These are phyloP conservation scores for Seira ritae DNA, from an alignment of 2,888 invertebrate genomes.

Conservation along the genomic window DNA sequence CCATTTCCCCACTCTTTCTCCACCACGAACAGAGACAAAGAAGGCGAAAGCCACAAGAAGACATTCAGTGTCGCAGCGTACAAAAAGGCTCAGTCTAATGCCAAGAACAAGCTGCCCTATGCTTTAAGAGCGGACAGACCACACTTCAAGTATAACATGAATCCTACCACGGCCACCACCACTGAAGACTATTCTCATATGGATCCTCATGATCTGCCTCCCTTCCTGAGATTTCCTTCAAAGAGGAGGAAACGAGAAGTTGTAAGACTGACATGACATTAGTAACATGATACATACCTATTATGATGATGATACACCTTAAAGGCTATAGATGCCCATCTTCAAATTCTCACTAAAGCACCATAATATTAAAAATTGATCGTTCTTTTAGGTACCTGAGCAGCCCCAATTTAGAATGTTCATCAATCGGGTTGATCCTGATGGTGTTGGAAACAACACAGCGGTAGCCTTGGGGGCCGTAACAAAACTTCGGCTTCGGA, in stretches of 20 bases:
- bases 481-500: slow-evolving; percentile 39
- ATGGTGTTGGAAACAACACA: slow-evolving; percentile 29
- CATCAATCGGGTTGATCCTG: slow-evolving; percentile 39
- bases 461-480: slow-evolving; percentile 26
- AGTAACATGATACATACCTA: too few species aligned
- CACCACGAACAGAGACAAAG: too few species aligned
- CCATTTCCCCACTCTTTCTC: too few species aligned
- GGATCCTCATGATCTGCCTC: too few species aligned
- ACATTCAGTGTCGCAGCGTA: not conserved
- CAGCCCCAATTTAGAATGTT: slow-evolving; percentile 47
- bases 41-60: not conserved
- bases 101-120: slow-evolving; percentile 63
- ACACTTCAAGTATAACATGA: slow-evolving; percentile 57
- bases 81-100: slow-evolving; percentile 23
- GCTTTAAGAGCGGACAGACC: slow-evolving; percentile 61
- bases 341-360: too few species aligned
- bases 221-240: not conserved
- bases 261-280: not conserved
- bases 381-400: slow-evolving; percentile 46
- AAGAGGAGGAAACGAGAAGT: slow-evolving; percentile 49
- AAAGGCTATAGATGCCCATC: too few species aligned
- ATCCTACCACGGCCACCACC: not conserved
- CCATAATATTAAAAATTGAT: too few species aligned
- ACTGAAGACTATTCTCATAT: too few species aligned
- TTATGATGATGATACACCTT: too few species aligned